Evolutionary conservation across 2,113 vertebrate genomes (phyloP), one percentile per base, ranked within the genome.

Genomic region (Chascanopsetta lugubris): DNA sequence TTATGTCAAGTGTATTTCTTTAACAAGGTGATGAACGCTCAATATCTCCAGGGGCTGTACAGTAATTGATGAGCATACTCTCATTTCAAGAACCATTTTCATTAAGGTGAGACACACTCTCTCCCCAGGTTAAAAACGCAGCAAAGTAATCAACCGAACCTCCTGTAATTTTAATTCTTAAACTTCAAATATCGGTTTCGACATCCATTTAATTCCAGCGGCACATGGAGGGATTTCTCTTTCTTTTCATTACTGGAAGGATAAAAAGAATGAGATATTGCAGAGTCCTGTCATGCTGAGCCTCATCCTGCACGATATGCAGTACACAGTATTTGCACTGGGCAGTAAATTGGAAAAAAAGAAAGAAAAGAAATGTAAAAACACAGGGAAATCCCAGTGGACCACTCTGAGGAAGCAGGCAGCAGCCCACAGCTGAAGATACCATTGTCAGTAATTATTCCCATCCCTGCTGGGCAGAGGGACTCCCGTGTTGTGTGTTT

Each of bases 371-470:
- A n/a, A n/a, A n/a, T n/a, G 61, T 72, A 72, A 60, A 49, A 78
- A 72, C 27, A 30, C 34, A 61, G 61, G 74, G 79, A 79, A 78
- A 43, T 81, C 77, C 72, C 75, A 60, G 53, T 2, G 62, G 84
- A 81, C 62, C 53, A 53, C 76, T 75, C 49, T 1, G 29, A 73
- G 65, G 79, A 66, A 69, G 61, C 74, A 47, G 46, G 65, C 8
- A 20, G 75, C 61, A 56, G 78, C 62, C 75, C 69, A 79, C 80
- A 87, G 85, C 85, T 86, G 88, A 83, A 85, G 85, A 85, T 86
- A 84, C 85, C 83, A 80, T 79, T 81, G 75, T 76, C 68, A 62
- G 82, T 89, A 90, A 89, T 92, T 88, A 86, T 87, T 85, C 63
- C 64, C 46, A 69, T 81, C 73, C 69, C 82, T 75, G 69, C 81